A percentile compares a stretch with the other conserved stretches of the same genome.
Evolutionary conservation across 1,140 invertebrate species (phyloP).

Genomic region (Gonatopus flavifemur): DNA sequence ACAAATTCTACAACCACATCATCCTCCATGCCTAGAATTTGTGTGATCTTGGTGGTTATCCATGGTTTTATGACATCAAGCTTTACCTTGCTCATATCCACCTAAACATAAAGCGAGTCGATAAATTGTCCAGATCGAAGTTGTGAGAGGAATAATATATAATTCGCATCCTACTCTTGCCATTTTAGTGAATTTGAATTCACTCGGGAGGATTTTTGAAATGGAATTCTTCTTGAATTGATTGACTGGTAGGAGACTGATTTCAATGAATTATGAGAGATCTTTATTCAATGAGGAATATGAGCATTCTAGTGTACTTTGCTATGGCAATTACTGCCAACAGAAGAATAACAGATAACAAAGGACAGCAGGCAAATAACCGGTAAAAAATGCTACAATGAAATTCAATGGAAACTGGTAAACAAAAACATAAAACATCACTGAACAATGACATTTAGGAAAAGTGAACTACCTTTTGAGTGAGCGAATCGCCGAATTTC

Average conservation of each 20-base stretch:
- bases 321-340: neutral
- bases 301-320: too few species aligned
- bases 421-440: neutral
- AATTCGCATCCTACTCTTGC: too few species aligned
- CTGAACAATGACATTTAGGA: neutral
- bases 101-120: slow-evolving; percentile 68
- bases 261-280: too few species aligned
- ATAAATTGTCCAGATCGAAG: too few species aligned
- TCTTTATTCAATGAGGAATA: too few species aligned
- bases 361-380: neutral
- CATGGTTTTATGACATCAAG: slow-evolving; percentile 97
- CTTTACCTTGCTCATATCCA: slow-evolving; percentile 98
- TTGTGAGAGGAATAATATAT: too few species aligned
- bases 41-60: slow-evolving; percentile 95
- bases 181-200: too few species aligned
- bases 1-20: slow-evolving; percentile 99
- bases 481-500: slow-evolving; percentile 93
- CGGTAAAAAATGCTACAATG: neutral
- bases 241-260: too few species aligned
- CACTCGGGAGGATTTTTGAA: too few species aligned
- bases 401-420: neutral
- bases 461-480: slow-evolving; percentile 74
- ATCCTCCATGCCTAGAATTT: slow-evolving; percentile 95
- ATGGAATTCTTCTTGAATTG: too few species aligned
- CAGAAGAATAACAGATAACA: neutral